Evolutionary conservation across 1,140 invertebrate species (phyloP), one percentile per base, ranked within the genome.

Genomic region (Drosophila erecta): DNA sequence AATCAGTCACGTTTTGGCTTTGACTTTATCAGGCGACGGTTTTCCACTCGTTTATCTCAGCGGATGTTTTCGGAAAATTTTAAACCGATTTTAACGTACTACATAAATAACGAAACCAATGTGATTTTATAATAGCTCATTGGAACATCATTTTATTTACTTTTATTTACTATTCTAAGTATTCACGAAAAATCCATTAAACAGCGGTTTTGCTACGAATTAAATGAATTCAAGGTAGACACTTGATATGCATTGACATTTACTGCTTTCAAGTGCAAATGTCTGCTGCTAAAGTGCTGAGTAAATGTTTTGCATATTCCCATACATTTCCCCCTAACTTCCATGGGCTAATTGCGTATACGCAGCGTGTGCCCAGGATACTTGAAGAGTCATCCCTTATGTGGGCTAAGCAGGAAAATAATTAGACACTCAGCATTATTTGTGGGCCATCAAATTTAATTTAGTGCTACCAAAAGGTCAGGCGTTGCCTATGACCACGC

Each of bases 401-500:
- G 54, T 58, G 71, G 51, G 43, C 33, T 59, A 46, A 51, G 66
- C 80, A 78, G 74, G 58, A 87, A 89, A 89, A 87, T 89, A 87
- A 89, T 87, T 87, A 87, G 84, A 87, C 84, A 76, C 76, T 89
- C 79, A 70, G 84, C 84, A 79, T 83, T 89, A 87, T 87, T 87
- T 87, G 83, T 87, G 59, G 84, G 59, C 84, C 84, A 87, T 87
- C 84, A 87, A 87, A 87, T 89, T 87, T 86, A 87, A 87, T 87
- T 87, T 89, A 87, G 70, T 89, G 76, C 80, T 60, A 60, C 46
- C 70, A 60, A 79, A 83, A 76, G 75, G 69, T 60, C 69, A 75
- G 61, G 60, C 83, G 55, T 81, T 79, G 50, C 66, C 79, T 35
- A 76, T 71, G 61, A 33, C 70, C 75, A 87, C 64, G 70, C 78